phyloP scores from a whole-genome alignment of 2,113 vertebrate species.

The Laterallus jamaicensis region DNA sequence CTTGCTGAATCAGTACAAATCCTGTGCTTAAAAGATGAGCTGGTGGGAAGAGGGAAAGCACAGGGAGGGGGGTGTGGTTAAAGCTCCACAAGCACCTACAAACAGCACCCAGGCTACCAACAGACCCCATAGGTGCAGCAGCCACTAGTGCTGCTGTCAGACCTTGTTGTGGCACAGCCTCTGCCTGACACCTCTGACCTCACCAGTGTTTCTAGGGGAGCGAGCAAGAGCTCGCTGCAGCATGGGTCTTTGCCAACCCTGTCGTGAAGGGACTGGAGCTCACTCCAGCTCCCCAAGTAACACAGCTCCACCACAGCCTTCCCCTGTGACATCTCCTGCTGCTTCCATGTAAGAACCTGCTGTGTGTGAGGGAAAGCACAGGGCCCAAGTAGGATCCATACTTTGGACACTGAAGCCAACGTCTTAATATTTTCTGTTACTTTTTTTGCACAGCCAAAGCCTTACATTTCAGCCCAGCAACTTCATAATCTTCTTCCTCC shows the following conservation, averaged over 20 bases:
- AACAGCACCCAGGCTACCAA: neutral
- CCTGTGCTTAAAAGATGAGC: neutral
- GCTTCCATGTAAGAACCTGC: neutral
- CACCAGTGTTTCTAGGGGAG: neutral
- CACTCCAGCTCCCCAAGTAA: neutral
- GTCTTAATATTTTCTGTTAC: neutral
- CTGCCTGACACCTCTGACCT: neutral
- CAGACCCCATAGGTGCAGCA: neutral
- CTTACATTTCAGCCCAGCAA: slow-evolving; percentile 91
- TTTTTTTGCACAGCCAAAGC: neutral
- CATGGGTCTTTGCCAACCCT: neutral
- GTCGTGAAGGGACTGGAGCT: neutral
- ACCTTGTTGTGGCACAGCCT: neutral
- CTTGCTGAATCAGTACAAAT: neutral
- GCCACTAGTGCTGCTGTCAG: neutral
- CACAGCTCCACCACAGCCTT: neutral
- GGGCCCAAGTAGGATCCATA: neutral
- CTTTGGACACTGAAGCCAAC: neutral
- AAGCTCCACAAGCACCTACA: neutral
- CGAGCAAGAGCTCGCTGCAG: neutral
- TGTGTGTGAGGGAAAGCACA: neutral
- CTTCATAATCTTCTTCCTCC: slow-evolving; percentile 86
- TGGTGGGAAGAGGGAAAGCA: neutral
- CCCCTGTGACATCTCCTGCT: neutral
- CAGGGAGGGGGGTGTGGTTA: neutral